Evolutionary conservation across 2,113 vertebrate species (phyloP), one percentile per base, ranked within the genome.

Genomic region (Trogon melanurus): DNA sequence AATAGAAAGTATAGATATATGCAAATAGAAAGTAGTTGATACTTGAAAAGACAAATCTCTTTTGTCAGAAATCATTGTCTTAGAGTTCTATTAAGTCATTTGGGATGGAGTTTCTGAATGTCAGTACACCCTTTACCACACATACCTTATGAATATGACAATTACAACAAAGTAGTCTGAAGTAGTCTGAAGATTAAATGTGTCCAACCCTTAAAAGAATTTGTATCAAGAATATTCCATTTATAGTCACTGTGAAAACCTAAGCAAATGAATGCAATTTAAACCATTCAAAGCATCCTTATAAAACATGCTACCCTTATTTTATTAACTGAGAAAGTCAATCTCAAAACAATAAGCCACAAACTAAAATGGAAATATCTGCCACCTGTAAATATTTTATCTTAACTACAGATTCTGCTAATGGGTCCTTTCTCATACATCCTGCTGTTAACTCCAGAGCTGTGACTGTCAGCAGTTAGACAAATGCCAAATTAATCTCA

Each of bases 241-340:
- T 92, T 74, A 48, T 21, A 85, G 12, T 44, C n/a, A 75, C 17
- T 48, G 5, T 70, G 30, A 26, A 91, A 91, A 89, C 13, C 8
- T 64, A 66, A 81, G 26, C 71, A 85, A 91, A 81, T 36, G 0
- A 71, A 75, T 16, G 13, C 4, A 30, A 61, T 61, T 92, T 71
- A 61, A 89, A 56, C 11, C 1, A 62, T 60, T 64, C n/a, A 44
- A 84, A 91, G 29, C 1, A 16, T 16, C 17, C 48, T 58, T 11
- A 66, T 66, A 27, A 64, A 78, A 51, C 26, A 32, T 2, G 11
- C 14, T 16, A 16, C 0, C 1, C 5, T 66, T 29, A 14, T 69
- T 60, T 71, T 58, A 60, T 86, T 86, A 91, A 84, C 36, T 86
- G 16, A 72, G 47, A 89, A 87, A 41, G 30, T 87, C 61, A 48